phyloP scores from a whole-genome alignment of 2,888 invertebrate species.

The Meta bourneti region DNA sequence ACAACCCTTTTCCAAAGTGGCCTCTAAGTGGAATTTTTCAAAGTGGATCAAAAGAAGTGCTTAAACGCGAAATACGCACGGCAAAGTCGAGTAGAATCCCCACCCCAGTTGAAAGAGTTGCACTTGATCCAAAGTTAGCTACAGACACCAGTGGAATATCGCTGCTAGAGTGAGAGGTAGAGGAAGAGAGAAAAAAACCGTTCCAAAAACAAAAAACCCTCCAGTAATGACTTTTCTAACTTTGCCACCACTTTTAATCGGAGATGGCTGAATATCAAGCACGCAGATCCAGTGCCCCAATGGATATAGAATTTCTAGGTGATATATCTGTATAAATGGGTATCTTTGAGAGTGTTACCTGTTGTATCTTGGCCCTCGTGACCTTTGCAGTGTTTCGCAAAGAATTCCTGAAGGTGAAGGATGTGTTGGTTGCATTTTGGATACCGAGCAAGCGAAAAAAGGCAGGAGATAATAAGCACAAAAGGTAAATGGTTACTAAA shows the following conservation, averaged over 20 bases:
- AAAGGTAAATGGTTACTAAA: constrained; percentile 19
- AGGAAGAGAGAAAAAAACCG: constrained; percentile 16
- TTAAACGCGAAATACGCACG: constrained; percentile 2
- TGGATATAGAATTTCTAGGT: too few species aligned
- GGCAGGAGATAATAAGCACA: constrained; percentile 21
- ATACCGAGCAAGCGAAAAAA: constrained; percentile 30
- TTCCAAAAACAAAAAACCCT: not conserved
- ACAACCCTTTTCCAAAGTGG: constrained; percentile 9
- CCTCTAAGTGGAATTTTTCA: not conserved
- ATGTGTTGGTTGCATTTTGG: constrained; percentile 40
- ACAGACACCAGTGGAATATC: constrained; percentile 55
- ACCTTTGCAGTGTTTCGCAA: constrained; percentile 70
- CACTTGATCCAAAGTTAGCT: constrained; percentile 65
- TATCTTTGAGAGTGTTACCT: constrained; percentile 57
- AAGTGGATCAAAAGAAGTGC: constrained; percentile 5
- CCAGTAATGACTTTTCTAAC: constrained; percentile 49
- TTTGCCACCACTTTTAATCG: constrained; percentile 49
- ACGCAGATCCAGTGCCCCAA: not conserved
- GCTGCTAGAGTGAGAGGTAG: not conserved
- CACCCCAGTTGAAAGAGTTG: constrained; percentile 15
- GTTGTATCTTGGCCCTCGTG: constrained; percentile 53
- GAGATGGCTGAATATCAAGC: constrained; percentile 43
- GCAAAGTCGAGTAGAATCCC: constrained; percentile 10
- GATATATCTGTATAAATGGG: not conserved
- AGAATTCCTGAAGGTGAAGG: constrained; percentile 63